Base-by-base conservation (phyloP, 1,140 invertebrate genomes). In the Drosophila pruinosa region DNA sequence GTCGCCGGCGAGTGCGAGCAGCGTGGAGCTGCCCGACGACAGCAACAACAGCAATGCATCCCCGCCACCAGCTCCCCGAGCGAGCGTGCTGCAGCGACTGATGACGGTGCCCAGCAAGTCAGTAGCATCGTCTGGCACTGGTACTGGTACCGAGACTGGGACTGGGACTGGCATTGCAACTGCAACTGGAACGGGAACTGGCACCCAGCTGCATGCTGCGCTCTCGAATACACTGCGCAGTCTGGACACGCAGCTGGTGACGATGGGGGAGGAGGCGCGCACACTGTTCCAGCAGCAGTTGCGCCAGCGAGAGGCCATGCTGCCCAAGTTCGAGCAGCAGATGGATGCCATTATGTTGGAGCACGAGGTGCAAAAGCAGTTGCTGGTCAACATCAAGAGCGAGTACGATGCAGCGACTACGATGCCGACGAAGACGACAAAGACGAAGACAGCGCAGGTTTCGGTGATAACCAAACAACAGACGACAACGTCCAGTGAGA, bases 331-430 rank as follows among this genome's bases (percentile, higher is more conserved):
- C 8, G 62, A 77, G 48, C 48, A 58, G 8, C 57, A 71, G 45
- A 62, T 76, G 59, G 75, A 89, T 53, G 78, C 72, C 10, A 80
- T 83, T 22, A 56, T 78, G 47, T 38, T 78, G 15, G 76, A 83
- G 62, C 82, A 82, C 34, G 63, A 79, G 52, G 62, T 63, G 31
- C 82, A 88, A 41, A 69, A 75, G 39, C 67, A 88, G 43, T 34
- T 80, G 22, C 48, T 83, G 50, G 67, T 72, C 2, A 83, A 88
- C 36, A 80, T 80, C 12, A 72, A 70, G 21, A 83, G 70, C 41
- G 82, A 82, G 50, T 88, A 83, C 36, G 65, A 82, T 43, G 78
- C 67, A 15, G 15, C 47, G 2, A 36, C 67, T n/a, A n/a, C n/a
- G n/a, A n/a, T n/a, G n/a, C n/a, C n/a, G n/a, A n/a, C n/a, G n/a